Base-by-base conservation (phyloP, 2,797 vertebrate species). In the Kryptolebias ocellatus region DNA sequence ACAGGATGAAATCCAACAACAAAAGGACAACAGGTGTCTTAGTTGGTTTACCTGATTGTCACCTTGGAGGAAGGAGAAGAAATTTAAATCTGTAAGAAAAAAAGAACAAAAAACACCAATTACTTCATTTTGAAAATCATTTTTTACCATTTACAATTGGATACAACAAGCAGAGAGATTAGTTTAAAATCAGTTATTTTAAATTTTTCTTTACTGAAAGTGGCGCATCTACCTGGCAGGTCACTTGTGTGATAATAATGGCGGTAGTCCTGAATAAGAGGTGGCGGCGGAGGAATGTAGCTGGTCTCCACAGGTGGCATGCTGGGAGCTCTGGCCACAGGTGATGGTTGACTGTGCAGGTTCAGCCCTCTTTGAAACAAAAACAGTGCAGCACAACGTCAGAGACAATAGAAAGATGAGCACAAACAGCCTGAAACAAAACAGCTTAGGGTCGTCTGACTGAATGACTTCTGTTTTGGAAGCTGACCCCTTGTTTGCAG, bases 1-100 rank as follows among this genome's bases (percentile, higher is more conserved):
- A 17, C 12, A 31, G 10, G 17, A 53, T 11, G 5, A 54, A 31
- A 29, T 24, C 8, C 2, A 2, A 29, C 9, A 47, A 16, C 2
- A 29, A 39, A 1, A 58, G 0, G 2, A 9, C 1, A 3, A 27
- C 1, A 54, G 8, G 10, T 27, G 31, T 63, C 8, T 39, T 39
- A 45, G 18, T 27, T 1, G 53, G 47, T 90, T 70, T 93, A 99
- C 98, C 96, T 97, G 97, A 96, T 96, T 99, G 94, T 99, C 97
- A 78, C 96, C 96, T 93, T 97, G 97, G 89, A 99, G 94, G 92
- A 99, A 98, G 87, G 97, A 97, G 92, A 99, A 99, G 94, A 99
- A 98, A 92, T 96, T 98, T 87, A 98, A 90, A 92, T 98, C 98
- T 98, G 93, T 39, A 61, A 90, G 61, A 74, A 80, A 72, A 67